Base-by-base conservation (phyloP, 2,797 vertebrate genomes). In the Anniella stebbinsi region DNA sequence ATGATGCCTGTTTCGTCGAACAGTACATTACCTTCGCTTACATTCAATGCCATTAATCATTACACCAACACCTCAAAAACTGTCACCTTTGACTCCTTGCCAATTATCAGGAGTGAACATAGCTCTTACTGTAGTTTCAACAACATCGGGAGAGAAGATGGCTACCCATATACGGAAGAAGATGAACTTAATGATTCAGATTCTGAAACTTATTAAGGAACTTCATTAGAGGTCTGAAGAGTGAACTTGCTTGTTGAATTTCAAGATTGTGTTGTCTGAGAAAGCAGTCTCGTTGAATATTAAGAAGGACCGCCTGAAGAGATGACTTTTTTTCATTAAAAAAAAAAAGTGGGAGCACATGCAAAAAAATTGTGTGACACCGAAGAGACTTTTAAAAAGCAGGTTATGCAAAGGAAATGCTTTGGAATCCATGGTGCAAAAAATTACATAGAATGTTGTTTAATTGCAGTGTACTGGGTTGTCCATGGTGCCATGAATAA, bases 111-210 rank as follows among this genome's bases (percentile, higher is more conserved):
- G 91, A 97, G 96, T 66, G 98, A 99, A 93, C 98, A 99, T 91
- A 98, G 97, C 95, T 98, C 98, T 93, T 99, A 98, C 92, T 99
- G 99, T 97, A 99, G 98, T 96, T 99, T 99, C 97, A 99, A 99
- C 98, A 99, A 98, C 96, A 98, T 99, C 95, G 97, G 98, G 93
- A 98, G 98, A 91, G 98, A 98, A 33, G 98, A 98, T 86, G 98
- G 98, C 87, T 98, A 98, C 95, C 93, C 97, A 0, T 99, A 98
- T 95, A 97, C 97, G 3, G 98, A 99, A 82, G 99, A 98, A 57
- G 99, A 99, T 0, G 99, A 99, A 95, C 98, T 99, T 96, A 99
- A 99, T 90, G 99, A 99, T 97, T 99, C 99, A 0, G 99, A 99
- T 94, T 99, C 99, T 0, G 99, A 99, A 97, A 99, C 99, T 67